phyloP scores from a whole-genome alignment of 2,113 vertebrate species.

The Cynoglossus semilaevis region DNA sequence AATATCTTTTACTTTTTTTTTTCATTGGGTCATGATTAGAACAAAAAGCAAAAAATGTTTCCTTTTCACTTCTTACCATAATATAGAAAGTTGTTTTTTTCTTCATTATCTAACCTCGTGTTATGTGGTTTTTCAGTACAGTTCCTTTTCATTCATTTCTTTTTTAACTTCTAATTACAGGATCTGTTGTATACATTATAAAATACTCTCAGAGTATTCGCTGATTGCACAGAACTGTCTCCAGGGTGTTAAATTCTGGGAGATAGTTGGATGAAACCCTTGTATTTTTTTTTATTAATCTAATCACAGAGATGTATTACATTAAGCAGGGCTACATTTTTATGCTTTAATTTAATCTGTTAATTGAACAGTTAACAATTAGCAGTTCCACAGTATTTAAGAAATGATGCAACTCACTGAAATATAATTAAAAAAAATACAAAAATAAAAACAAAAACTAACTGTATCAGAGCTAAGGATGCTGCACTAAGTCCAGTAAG shows the following conservation, averaged over 20 bases:
- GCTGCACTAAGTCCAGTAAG: too few relatives aligned
- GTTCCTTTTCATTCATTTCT: slow-evolving; percentile 22
- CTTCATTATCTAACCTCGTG: not conserved
- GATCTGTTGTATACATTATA: slow-evolving; percentile 44
- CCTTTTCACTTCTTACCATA: too few relatives aligned
- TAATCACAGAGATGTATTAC: slow-evolving; percentile 4
- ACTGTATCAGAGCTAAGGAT: too few relatives aligned
- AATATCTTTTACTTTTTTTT: too few relatives aligned
- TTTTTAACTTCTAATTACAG: slow-evolving; percentile 47
- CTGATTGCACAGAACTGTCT: slow-evolving; percentile 29
- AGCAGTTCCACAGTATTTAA: not conserved
- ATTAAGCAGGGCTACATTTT: not conserved
- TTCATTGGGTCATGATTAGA: too few relatives aligned
- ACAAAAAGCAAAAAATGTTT: too few relatives aligned
- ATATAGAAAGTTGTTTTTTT: too few relatives aligned
- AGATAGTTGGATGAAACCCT: slow-evolving; percentile 28
- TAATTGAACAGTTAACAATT: not conserved
- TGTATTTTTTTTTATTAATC: slow-evolving; percentile 8
- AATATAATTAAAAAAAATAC: too few relatives aligned
- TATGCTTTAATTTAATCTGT: not conserved
- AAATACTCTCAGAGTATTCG: slow-evolving; percentile 50
- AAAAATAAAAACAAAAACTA: too few relatives aligned
- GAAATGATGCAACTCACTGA: not conserved
- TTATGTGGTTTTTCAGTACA: slow-evolving; percentile 47
- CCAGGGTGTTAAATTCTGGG: slow-evolving; percentile 21